Conservation (phyloP, 2,113 vertebrate genomes). For the Mesocricetus auratus region DNA sequence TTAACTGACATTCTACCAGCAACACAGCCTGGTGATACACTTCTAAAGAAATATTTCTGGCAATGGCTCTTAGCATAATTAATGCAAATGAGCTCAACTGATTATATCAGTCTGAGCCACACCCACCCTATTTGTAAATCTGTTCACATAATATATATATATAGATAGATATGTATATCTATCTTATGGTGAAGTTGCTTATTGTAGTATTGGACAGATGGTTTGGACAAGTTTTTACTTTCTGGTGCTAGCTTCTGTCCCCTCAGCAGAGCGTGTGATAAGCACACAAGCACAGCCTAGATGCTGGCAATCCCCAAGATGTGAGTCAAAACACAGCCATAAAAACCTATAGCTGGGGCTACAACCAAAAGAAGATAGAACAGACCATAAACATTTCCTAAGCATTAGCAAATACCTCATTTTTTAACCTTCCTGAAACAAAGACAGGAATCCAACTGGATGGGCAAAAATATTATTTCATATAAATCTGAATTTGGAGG, state of each 20-base stretch:
- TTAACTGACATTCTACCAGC: conserved; percentile 36
- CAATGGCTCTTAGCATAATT: conserved; percentile 22
- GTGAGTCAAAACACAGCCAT: not conserved
- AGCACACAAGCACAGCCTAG: not conserved
- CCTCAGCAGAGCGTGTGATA: not conserved
- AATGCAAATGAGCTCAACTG: not conserved
- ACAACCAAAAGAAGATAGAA: not conserved
- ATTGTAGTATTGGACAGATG: conserved; percentile 39
- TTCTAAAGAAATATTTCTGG: not conserved
- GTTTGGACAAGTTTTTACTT: conserved; percentile 20
- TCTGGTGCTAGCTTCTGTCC: not conserved
- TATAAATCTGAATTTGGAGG: not conserved
- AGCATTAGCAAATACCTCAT: not conserved
- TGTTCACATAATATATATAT: conserved; percentile 24
- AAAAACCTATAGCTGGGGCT: not conserved
- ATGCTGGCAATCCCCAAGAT: not conserved
- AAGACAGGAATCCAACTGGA: not conserved
- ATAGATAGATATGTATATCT: too few species aligned
- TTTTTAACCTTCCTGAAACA: not conserved
- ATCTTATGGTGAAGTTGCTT: not conserved
- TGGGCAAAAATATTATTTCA: not conserved
- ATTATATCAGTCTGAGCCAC: not conserved
- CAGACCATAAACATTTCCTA: not conserved
- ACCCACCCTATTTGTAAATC: conserved; percentile 14
- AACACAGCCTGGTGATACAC: not conserved